phyloP scores from a whole-genome alignment of 2,888 invertebrate genomes.

The Drosophila quinaria region DNA sequence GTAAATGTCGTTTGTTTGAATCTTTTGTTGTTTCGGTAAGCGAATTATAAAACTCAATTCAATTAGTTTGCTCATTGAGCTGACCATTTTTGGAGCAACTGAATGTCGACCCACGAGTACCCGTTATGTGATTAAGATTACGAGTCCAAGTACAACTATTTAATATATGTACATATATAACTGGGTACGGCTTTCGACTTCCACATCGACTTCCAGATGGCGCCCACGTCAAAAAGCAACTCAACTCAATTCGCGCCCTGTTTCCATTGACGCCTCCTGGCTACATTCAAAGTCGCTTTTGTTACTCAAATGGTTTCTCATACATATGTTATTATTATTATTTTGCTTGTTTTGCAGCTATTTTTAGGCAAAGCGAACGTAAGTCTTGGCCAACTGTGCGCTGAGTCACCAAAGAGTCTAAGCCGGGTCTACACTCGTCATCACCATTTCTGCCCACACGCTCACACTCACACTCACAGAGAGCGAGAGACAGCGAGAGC shows the following conservation, averaged over 20 bases:
- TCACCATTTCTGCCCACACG: conserved; percentile 65
- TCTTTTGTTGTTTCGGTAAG: conserved; percentile 49
- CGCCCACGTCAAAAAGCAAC: conserved; percentile 52
- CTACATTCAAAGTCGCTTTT: conserved; percentile 42
- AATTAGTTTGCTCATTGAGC: conserved; percentile 73
- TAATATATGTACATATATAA: background rate
- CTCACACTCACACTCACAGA: conserved; percentile 11
- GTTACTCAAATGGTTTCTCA: conserved; percentile 28
- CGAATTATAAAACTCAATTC: conserved; percentile 48
- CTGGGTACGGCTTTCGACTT: conserved; percentile 55
- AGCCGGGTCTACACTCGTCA: conserved; percentile 74
- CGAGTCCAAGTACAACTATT: background rate
- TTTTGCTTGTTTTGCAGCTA: conserved; percentile 41
- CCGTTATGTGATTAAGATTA: background rate
- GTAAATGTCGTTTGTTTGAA: background rate
- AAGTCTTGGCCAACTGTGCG: conserved; percentile 22
- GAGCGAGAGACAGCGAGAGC: conserved; percentile 1
- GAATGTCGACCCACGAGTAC: conserved; percentile 41
- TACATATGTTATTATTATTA: conserved; percentile 7
- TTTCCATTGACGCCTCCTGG: conserved; percentile 74
- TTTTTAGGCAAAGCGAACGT: conserved; percentile 46
- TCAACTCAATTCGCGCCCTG: conserved; percentile 40
- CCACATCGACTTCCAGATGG: conserved; percentile 48
- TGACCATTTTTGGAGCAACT: conserved; percentile 64
- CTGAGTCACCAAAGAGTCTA: conserved; percentile 67